Conservation (phyloP, 2,797 vertebrate species). For the Enteromius afrohamiltoni region DNA sequence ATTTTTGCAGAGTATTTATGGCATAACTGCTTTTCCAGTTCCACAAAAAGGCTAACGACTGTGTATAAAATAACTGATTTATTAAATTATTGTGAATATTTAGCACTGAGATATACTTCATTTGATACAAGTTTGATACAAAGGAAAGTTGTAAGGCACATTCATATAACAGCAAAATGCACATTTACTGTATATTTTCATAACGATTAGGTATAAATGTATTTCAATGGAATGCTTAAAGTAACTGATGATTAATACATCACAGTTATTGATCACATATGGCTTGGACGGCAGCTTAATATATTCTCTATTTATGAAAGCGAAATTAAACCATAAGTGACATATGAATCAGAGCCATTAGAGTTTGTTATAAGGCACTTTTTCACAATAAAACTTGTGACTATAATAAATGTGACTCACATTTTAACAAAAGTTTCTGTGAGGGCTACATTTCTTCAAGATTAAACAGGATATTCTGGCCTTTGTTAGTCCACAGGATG, state of each 20-base stretch:
- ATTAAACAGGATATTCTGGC: conserved; percentile 51
- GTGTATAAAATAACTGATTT: conserved; percentile 41
- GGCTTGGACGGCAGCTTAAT: conserved; percentile 51
- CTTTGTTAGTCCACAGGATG: conserved; percentile 53
- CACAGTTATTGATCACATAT: conserved; percentile 47
- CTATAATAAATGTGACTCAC: conserved; percentile 44
- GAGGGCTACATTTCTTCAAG: conserved; percentile 44
- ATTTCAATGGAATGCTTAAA: conserved; percentile 36
- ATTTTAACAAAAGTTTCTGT: conserved; percentile 45
- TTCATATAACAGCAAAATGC: conserved; percentile 32
- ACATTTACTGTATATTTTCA: conserved; percentile 35
- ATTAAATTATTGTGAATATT: conserved; percentile 45
- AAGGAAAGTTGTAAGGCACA: conserved; percentile 19
- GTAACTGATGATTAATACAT: conserved; percentile 47
- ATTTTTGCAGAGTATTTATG: background rate
- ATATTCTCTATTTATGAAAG: conserved; percentile 41
- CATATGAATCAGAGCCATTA: conserved; percentile 37
- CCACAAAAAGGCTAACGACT: background rate
- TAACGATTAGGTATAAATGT: conserved; percentile 21
- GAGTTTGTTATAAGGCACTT: conserved; percentile 39
- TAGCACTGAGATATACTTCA: conserved; percentile 17
- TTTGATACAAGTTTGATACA: conserved; percentile 31
- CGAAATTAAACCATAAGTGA: conserved; percentile 24
- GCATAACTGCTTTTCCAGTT: background rate
- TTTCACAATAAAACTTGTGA: conserved; percentile 67